Evolutionary conservation across 2,888 invertebrate species (phyloP).

Genomic region (Plutella xylostella): DNA sequence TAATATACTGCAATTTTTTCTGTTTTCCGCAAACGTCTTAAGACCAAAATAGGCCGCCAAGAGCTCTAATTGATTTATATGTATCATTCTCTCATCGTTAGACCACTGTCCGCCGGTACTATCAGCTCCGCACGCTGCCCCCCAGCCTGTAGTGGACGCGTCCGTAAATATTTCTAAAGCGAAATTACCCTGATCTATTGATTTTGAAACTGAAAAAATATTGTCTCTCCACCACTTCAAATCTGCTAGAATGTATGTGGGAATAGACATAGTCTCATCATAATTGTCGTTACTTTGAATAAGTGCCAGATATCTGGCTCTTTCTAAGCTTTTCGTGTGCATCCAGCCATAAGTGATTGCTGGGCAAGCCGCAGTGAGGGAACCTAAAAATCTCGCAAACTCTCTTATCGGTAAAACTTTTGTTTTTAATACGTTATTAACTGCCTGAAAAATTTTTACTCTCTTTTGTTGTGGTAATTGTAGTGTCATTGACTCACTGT

Average conservation of each 20-base stretch:
- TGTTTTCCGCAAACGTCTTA: constrained; percentile 6
- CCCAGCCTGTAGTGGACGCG: constrained; percentile 7
- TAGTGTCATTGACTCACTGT: background rate
- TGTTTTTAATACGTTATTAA: background rate
- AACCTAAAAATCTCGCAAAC: constrained; percentile 3
- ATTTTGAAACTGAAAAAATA: background rate
- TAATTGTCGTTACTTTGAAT: background rate
- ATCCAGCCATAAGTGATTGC: constrained; percentile 5
- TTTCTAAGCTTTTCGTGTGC: constrained; percentile 4
- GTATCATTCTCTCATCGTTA: background rate
- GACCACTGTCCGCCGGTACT: constrained; percentile 5
- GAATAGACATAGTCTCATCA: background rate
- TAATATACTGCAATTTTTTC: constrained; percentile 2
- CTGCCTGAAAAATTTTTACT: background rate
- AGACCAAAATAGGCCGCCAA: constrained; percentile 7
- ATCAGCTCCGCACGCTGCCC: background rate
- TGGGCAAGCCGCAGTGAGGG: background rate
- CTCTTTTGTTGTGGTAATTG: constrained; percentile 4
- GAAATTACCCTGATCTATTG: background rate
- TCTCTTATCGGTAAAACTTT: background rate
- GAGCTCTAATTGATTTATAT: constrained; percentile 6
- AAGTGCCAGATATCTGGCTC: constrained; percentile 1
- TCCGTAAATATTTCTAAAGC: constrained; percentile 5
- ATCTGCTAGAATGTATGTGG: background rate
- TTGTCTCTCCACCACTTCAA: constrained; percentile 4